Evolutionary conservation across 2,113 vertebrate genomes (phyloP).

Genomic region (Eptatretus burgeri): DNA sequence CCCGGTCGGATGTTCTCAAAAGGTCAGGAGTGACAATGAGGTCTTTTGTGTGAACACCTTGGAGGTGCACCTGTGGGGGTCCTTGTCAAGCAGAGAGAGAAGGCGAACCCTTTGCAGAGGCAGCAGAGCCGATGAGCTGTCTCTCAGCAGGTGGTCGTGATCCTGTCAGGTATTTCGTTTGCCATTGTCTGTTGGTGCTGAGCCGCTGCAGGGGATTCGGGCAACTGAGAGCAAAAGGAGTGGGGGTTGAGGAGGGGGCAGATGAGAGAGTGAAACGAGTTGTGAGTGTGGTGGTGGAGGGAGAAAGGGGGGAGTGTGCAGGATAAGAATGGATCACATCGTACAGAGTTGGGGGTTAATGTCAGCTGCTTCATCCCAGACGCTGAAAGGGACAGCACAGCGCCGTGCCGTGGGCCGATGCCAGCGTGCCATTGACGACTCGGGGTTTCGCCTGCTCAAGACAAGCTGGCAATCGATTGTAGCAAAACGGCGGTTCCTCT

Average conservation of each 20-base stretch:
- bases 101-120: not conserved
- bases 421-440: constrained; percentile 3
- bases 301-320: not conserved
- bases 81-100: not conserved
- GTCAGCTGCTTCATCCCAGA: constrained; percentile 5
- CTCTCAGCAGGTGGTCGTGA: constrained; percentile 18
- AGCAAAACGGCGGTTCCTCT: not conserved
- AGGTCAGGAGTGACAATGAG: constrained; percentile 2
- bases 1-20: not conserved
- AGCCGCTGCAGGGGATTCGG: not conserved
- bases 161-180: constrained; percentile 34
- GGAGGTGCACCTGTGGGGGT: not conserved
- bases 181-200: constrained; percentile 30
- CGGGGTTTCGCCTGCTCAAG: not conserved
- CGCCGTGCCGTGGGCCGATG: constrained; percentile 1
- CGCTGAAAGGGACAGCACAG: constrained; percentile 4
- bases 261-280: not conserved
- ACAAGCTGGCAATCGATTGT: constrained; percentile 6
- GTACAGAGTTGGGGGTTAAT: not conserved
- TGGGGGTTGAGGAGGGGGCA: not conserved
- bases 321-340: not conserved
- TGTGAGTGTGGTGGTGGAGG: not conserved
- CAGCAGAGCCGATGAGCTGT: not conserved
- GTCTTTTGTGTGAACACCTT: not conserved
- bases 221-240: not conserved